These are phyloP conservation scores for Sarcophaga caerulescens DNA, from an alignment of 2,888 invertebrate genomes.

Conservation along the genomic window DNA sequence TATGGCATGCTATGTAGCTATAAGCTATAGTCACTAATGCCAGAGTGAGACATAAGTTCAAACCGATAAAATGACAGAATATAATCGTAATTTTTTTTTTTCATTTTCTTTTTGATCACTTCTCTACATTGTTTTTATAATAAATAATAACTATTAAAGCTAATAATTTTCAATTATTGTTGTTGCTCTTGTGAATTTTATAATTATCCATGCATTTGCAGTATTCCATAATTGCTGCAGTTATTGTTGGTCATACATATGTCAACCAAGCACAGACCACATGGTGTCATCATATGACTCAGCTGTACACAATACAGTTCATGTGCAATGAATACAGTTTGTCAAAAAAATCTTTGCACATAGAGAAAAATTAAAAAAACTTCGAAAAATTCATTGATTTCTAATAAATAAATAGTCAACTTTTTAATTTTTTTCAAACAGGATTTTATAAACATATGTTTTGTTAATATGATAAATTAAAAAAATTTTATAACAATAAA, in stretches of 20 bases:
- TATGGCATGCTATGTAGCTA: neutral
- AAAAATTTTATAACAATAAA: too few relatives aligned
- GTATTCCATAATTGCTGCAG: neutral
- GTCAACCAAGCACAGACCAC: conserved; percentile 29
- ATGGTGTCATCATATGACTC: neutral
- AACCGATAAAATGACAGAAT: neutral
- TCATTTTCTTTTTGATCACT: neutral
- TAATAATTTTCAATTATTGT: conserved; percentile 41
- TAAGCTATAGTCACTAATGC: neutral
- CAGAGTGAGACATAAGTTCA: neutral
- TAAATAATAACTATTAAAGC: conserved; percentile 38
- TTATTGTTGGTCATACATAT: conserved; percentile 35
- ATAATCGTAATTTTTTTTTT: neutral
- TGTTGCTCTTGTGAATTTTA: conserved; percentile 24
- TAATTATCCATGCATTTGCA: neutral
- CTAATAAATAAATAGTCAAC: too few relatives aligned
- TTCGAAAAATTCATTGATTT: too few relatives aligned
- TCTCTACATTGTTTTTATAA: conserved; percentile 1
- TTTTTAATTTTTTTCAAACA: too few relatives aligned
- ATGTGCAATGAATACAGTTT: too few relatives aligned
- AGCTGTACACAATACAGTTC: too few relatives aligned
- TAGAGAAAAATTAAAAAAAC: too few relatives aligned
- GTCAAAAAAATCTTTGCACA: too few relatives aligned
- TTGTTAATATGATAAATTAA: too few relatives aligned
- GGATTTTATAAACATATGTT: too few relatives aligned